A percentile compares a stretch with the other conserved stretches of the same genome.
Evolutionary conservation across 2,797 vertebrate species (phyloP).

Genomic region (Gallinago nigripennis): DNA sequence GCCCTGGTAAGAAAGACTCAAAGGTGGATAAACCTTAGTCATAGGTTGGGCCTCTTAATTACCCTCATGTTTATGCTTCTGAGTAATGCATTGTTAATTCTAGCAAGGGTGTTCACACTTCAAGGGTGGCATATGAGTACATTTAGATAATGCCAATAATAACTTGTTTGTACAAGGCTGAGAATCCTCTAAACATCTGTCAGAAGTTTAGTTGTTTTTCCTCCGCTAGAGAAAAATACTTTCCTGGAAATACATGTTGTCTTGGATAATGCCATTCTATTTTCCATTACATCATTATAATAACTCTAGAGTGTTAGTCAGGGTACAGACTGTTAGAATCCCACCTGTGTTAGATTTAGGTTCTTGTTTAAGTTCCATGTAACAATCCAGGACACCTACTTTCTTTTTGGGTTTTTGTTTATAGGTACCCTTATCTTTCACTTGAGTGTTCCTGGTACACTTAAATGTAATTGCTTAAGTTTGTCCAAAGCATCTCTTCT

Average conservation of each 20-base stretch:
- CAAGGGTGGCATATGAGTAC: background rate
- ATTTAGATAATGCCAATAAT: slow-evolving; percentile 3
- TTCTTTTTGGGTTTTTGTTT: background rate
- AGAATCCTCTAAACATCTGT: slow-evolving; percentile 50
- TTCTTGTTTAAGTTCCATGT: background rate
- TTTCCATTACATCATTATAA: background rate
- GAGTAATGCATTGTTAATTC: background rate
- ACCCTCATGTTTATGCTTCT: background rate
- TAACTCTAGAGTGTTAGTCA: background rate
- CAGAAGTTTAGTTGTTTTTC: slow-evolving; percentile 12
- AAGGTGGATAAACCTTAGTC: background rate
- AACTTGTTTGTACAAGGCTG: slow-evolving; percentile 1
- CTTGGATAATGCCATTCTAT: background rate
- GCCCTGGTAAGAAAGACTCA: background rate
- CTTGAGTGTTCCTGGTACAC: background rate
- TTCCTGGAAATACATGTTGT: background rate
- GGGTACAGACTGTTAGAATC: background rate
- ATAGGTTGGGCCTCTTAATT: background rate
- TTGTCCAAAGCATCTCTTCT: background rate
- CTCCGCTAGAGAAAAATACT: background rate
- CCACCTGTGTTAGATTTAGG: background rate
- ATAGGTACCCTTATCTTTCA: background rate
- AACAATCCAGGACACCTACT: background rate
- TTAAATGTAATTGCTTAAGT: background rate
- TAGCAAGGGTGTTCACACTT: background rate